A percentile compares a stretch with the other conserved stretches of the same genome.
Conservation (phyloP, 2,113 vertebrate species). For the Tetraodon nigroviridis region DNA sequence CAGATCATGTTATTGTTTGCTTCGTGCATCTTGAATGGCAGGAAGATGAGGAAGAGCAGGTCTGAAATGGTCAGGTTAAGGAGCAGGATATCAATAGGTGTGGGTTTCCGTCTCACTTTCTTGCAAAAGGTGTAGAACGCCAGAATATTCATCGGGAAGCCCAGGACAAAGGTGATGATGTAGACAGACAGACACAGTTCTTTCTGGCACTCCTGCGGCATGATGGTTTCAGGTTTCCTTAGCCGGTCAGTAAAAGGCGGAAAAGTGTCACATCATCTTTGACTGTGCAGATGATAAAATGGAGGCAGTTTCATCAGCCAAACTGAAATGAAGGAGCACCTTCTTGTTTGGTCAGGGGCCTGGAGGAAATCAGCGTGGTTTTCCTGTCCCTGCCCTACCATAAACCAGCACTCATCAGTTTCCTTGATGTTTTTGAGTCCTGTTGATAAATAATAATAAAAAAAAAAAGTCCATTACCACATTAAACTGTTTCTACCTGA, state of each 20-base stretch:
- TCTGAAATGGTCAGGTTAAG: conserved; percentile 86
- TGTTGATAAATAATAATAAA: conserved; percentile 55
- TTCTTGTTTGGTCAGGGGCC: conserved; percentile 50
- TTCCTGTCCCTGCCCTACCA: conserved; percentile 39
- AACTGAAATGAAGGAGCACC: conserved; percentile 14
- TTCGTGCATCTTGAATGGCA: conserved; percentile 85
- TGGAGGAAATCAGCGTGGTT: conserved; percentile 54
- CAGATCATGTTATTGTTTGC: conserved; percentile 66
- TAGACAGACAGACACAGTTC: conserved; percentile 77
- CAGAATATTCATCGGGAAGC: conserved; percentile 81
- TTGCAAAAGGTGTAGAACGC: conserved; percentile 78
- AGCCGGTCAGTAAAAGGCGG: conserved; percentile 1
- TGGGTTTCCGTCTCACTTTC: conserved; percentile 74
- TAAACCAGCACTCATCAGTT: conserved; percentile 47
- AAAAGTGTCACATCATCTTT: conserved; percentile 40
- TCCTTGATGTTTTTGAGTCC: conserved; percentile 50
- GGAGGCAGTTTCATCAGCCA: conserved; percentile 18
- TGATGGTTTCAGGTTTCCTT: conserved; percentile 5
- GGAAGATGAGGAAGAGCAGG: conserved; percentile 82
- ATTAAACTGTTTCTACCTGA: conserved; percentile 4
- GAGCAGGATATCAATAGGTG: conserved; percentile 81
- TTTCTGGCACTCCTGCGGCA: conserved; percentile 45
- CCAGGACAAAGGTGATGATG: conserved; percentile 78
- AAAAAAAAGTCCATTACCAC: conserved; percentile 48
- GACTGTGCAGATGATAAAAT: conserved; percentile 1